Evolutionary conservation across 2,113 vertebrate species (phyloP).

Genomic region (Calyptommatus sinebrachiatus): DNA sequence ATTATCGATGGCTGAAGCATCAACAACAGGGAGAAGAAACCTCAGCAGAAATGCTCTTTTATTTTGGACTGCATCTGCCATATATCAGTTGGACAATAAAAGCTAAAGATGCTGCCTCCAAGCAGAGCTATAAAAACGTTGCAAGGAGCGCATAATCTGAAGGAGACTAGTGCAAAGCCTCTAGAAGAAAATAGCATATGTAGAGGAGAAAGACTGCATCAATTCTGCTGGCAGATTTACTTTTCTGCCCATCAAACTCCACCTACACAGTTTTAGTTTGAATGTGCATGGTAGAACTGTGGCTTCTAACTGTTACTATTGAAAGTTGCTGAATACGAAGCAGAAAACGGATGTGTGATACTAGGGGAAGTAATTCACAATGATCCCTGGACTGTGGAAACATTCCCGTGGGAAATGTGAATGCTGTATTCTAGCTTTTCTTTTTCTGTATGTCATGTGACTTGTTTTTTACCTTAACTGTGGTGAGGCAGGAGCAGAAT

Average conservation of each 20-base stretch:
- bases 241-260: neutral
- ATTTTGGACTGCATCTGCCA: constrained; percentile 9
- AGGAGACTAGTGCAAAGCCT: neutral
- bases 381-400: too few relatives aligned
- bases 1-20: constrained; percentile 47
- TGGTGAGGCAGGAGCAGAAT: too few relatives aligned
- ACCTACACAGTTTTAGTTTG: neutral
- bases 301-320: neutral
- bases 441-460: too few relatives aligned
- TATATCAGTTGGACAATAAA: constrained; percentile 21
- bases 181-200: neutral
- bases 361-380: too few relatives aligned
- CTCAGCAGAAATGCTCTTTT: constrained; percentile 6
- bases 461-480: too few relatives aligned
- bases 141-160: constrained; percentile 1
- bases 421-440: too few relatives aligned
- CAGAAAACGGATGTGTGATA: neutral
- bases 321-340: neutral
- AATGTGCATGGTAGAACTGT: neutral
- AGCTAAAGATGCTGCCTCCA: neutral
- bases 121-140: constrained; percentile 16
- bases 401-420: too few relatives aligned
- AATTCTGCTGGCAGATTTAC: neutral
- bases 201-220: neutral
- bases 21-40: too few relatives aligned